These are phyloP conservation scores for Falco novaeseelandiae DNA, from an alignment of 2,797 vertebrate species.

Conservation along the genomic window DNA sequence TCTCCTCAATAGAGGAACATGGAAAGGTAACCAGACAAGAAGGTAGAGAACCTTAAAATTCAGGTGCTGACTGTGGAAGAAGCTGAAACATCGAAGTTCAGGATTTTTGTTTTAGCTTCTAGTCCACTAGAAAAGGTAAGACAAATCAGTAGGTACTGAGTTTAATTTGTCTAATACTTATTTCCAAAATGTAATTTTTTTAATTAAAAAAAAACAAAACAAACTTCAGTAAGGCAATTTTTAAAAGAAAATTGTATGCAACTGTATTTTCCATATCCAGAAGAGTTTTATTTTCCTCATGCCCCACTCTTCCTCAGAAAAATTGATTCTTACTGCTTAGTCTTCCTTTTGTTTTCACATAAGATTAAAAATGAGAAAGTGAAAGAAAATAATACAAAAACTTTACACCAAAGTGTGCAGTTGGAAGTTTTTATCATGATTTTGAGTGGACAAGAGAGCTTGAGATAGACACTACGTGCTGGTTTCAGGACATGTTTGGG, in stretches of 20 bases:
- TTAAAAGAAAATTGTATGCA: neutral
- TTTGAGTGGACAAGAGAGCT: neutral
- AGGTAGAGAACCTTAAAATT: neutral
- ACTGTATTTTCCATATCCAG: neutral
- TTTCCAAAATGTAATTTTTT: neutral
- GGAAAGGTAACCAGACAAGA: neutral
- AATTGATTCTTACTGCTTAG: neutral
- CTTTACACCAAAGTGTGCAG: neutral
- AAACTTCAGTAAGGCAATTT: neutral
- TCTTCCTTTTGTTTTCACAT: neutral
- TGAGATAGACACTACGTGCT: neutral
- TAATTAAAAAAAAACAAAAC: neutral
- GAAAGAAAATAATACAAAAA: neutral
- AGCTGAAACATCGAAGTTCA: neutral
- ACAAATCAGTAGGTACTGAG: neutral
- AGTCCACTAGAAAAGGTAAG: neutral
- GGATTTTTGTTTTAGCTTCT: neutral
- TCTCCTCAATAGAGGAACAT: neutral
- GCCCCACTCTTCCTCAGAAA: neutral
- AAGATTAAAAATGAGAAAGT: neutral
- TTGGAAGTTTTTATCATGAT: neutral
- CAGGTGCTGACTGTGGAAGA: neutral
- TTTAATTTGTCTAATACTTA: neutral
- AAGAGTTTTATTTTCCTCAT: neutral
- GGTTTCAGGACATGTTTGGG: neutral